Evolutionary conservation across 2,888 invertebrate genomes (phyloP).

Genomic region (Nomada fucata): DNA sequence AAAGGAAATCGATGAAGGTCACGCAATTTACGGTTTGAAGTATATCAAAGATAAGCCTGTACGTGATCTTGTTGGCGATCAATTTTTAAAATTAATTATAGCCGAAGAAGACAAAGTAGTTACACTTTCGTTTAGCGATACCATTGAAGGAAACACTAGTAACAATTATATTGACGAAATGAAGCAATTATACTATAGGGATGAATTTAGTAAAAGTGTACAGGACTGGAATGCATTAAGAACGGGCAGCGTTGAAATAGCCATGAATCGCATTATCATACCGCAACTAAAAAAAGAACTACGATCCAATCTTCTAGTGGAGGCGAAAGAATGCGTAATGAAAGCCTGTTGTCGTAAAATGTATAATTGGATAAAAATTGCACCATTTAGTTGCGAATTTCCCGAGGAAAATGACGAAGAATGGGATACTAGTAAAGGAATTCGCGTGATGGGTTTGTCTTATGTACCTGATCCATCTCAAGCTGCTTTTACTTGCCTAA

Average conservation of each 20-base stretch:
- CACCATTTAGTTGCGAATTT: conserved; percentile 91
- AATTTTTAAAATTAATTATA: conserved; percentile 92
- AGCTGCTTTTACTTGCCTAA: conserved; percentile 94
- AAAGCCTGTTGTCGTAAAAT: conserved; percentile 94
- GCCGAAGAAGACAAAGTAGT: conserved; percentile 93
- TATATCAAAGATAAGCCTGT: conserved; percentile 97
- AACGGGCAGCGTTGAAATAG: conserved; percentile 94
- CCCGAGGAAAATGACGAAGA: conserved; percentile 96
- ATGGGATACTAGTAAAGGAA: conserved; percentile 93
- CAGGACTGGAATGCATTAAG: conserved; percentile 98
- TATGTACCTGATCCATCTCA: conserved; percentile 94
- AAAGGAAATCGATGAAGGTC: conserved; percentile 98
- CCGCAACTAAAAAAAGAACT: conserved; percentile 96
- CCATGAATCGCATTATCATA: conserved; percentile 94
- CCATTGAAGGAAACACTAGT: conserved; percentile 91
- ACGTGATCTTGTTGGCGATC: conserved; percentile 93
- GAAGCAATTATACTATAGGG: conserved; percentile 93
- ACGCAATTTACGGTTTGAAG: conserved; percentile 94
- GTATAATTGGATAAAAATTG: conserved; percentile 95
- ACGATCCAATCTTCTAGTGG: conserved; percentile 90
- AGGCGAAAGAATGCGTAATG: conserved; percentile 94
- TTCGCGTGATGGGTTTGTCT: conserved; percentile 94
- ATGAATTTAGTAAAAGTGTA: conserved; percentile 97
- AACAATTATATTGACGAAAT: conserved; percentile 94
- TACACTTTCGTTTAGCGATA: conserved; percentile 90